phyloP scores from a whole-genome alignment of 2,888 invertebrate genomes.

The Aromia moschata region DNA sequence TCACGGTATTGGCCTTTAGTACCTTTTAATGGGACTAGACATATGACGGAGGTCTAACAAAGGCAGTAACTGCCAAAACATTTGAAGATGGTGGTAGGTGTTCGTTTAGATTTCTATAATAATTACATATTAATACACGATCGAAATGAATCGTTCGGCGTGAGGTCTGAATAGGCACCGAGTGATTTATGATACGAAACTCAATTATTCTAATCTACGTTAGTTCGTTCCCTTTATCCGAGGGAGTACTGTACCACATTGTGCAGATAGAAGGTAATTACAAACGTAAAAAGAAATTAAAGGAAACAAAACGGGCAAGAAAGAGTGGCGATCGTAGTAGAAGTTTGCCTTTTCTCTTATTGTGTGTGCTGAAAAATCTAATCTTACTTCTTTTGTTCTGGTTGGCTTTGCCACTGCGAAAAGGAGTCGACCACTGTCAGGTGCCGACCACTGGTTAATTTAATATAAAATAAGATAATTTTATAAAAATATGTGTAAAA shows the following conservation, averaged over 20 bases:
- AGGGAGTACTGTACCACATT: conserved; percentile 14
- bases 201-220: conserved; percentile 29
- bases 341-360: not conserved
- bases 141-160: conserved; percentile 25
- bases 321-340: not conserved
- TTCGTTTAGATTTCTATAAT: conserved; percentile 26
- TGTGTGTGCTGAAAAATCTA: not conserved
- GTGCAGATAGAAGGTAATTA: conserved; percentile 8
- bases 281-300: not conserved
- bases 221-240: conserved; percentile 11
- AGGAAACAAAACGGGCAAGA: conserved; percentile 8
- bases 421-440: not conserved
- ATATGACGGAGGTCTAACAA: too few species aligned
- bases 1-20: too few species aligned
- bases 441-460: not conserved
- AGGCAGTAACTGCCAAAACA: too few species aligned
- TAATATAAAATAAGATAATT: too few species aligned
- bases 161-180: conserved; percentile 26
- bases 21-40: too few species aligned
- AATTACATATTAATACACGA: conserved; percentile 31
- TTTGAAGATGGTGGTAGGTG: too few species aligned
- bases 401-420: not conserved
- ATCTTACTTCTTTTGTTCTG: not conserved
- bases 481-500: too few species aligned
- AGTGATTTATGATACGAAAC: conserved; percentile 35